Conservation (phyloP, 1,140 invertebrate genomes). For the Achatina immaculata region DNA sequence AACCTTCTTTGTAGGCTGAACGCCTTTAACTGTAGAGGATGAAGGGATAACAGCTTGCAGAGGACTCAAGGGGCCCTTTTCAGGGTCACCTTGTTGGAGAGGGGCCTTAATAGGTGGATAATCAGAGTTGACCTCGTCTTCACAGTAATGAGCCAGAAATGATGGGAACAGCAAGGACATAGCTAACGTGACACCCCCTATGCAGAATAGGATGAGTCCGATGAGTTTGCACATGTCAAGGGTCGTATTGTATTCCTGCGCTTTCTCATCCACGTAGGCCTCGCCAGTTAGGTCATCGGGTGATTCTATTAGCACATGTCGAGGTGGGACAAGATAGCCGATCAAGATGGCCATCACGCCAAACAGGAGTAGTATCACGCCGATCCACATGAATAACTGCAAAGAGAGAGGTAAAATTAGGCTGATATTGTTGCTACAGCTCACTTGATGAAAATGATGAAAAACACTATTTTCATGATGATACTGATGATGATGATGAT, state of each 20-base stretch:
- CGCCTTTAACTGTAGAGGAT: slow-evolving; percentile 61
- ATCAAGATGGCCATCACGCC: slow-evolving; percentile 73
- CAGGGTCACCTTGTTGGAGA: slow-evolving; percentile 44
- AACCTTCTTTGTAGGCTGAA: slow-evolving; percentile 59
- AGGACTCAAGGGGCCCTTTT: slow-evolving; percentile 57
- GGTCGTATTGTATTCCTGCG: slow-evolving; percentile 73
- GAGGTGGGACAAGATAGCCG: slow-evolving; percentile 73
- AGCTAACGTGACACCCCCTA: slow-evolving; percentile 73
- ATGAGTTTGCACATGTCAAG: slow-evolving; percentile 74
- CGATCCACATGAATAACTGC: slow-evolving; percentile 70
- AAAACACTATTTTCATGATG: background rate
- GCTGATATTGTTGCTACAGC: background rate
- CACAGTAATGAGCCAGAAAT: slow-evolving; percentile 71
- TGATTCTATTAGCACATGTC: slow-evolving; percentile 69
- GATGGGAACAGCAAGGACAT: slow-evolving; percentile 73
- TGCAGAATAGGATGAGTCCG: slow-evolving; percentile 73
- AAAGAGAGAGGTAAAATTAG: background rate
- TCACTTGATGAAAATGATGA: background rate
- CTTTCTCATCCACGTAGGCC: slow-evolving; percentile 72
- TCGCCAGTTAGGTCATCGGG: slow-evolving; percentile 67
- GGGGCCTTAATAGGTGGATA: slow-evolving; percentile 50
- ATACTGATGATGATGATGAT: no score
- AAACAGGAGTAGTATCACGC: slow-evolving; percentile 71
- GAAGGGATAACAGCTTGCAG: slow-evolving; percentile 64
- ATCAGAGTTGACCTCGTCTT: slow-evolving; percentile 62